A percentile compares a stretch with the other conserved stretches of the same genome.
Conservation (phyloP, 2,113 vertebrate species). For the Guaruba guarouba region DNA sequence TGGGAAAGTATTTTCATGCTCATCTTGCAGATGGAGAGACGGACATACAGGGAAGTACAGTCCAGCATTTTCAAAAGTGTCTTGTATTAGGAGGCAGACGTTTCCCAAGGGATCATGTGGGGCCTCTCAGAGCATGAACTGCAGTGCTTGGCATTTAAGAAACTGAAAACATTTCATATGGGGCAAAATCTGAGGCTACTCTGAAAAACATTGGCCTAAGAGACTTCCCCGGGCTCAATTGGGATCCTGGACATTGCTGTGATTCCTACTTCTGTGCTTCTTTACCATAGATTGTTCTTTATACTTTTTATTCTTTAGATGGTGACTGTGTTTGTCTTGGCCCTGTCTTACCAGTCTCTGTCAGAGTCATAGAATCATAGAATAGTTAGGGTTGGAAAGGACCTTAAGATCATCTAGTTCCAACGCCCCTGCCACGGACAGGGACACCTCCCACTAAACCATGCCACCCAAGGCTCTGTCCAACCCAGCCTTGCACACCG, state of each 20-base stretch:
- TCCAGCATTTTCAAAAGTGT: background rate
- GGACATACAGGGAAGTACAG: background rate
- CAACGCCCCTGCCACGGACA: too few relatives aligned
- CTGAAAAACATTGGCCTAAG: background rate
- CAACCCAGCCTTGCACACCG: too few relatives aligned
- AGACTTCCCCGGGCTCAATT: background rate
- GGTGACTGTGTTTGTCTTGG: background rate
- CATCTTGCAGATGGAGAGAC: background rate
- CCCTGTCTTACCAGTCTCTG: background rate
- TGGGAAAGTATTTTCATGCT: background rate
- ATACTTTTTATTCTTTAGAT: background rate
- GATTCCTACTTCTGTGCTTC: background rate
- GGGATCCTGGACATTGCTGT: background rate
- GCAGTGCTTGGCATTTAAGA: background rate
- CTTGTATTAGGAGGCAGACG: background rate
- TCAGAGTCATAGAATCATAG: background rate
- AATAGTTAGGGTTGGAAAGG: too few relatives aligned
- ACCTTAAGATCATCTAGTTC: too few relatives aligned
- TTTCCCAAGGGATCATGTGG: background rate
- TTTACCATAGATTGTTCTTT: background rate
- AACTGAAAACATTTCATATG: background rate
- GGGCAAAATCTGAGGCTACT: background rate
- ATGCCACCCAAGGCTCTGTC: too few relatives aligned
- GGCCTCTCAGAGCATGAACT: background rate
- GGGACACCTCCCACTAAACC: too few relatives aligned